Base-by-base conservation (phyloP, 2,888 invertebrate species). In the Cephus spinipes region DNA sequence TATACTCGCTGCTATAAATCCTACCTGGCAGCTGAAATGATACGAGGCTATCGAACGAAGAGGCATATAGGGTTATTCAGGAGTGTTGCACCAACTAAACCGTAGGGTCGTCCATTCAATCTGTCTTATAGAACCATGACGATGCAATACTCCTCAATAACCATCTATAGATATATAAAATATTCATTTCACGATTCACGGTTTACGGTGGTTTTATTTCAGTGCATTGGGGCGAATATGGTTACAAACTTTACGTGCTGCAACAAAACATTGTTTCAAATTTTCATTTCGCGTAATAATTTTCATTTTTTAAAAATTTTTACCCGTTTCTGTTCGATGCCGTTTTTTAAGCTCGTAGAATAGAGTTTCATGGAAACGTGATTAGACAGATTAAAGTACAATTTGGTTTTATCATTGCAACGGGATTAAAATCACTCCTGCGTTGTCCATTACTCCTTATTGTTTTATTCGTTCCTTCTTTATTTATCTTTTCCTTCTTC, bases 381-480 rank as follows among this genome's bases (percentile, higher is more conserved):
- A 79, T 82, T 79, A 79, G 81, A 75, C 79, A 82, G 86, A 81
- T 86, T 86, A 85, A 82, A 81, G 76, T 79, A 84, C 83, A 83
- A 82, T 85, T 86, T 79, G 73, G 76, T 23, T 2, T 80, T 75
- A 76, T 85, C 83, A 76, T 83, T 83, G 75, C 79, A 69, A 69
- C 40, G 40, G 81, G 83, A 85, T 85, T 85, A 82, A 84, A 84
- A 80, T 80, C 81, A 79, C 76, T 81, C 78, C 78, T 69, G 68
- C 73, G 74, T 74, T 77, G 74, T 69, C 73, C 73, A 23, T 55
- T 55, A 23, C 55, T 55, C 55, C 23, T 23, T 15, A 23, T 9
- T 55, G 9, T 23, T 23, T 55, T 23, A 55, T 23, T 55, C 2
- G 23, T 55, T 23, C 9, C 23, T 23, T 23, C 2, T 55, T 23